These are phyloP conservation scores for Scyliorhinus canicula DNA, from an alignment of 2,797 vertebrate genomes.

Conservation along the genomic window DNA sequence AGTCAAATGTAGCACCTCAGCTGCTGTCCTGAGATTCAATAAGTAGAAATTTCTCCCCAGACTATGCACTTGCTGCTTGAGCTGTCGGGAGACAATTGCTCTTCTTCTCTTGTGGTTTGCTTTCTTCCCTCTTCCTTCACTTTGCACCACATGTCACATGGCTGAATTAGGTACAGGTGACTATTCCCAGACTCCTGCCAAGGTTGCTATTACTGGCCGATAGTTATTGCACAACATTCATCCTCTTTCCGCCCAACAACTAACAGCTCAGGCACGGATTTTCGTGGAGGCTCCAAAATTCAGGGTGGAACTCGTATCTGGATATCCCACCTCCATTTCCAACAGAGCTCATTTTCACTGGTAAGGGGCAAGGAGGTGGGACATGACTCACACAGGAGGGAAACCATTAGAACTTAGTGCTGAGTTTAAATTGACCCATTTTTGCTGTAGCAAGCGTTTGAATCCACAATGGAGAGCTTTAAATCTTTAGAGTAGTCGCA, in stretches of 20 bases:
- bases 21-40: background rate
- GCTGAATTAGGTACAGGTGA: background rate
- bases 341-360: background rate
- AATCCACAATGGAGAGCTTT: background rate
- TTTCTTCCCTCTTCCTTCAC: background rate
- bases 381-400: background rate
- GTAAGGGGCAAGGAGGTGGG: background rate
- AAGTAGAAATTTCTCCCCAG: background rate
- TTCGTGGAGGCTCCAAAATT: background rate
- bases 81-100: background rate
- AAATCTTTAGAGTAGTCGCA: background rate
- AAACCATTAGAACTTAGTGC: background rate
- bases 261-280: background rate
- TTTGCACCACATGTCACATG: background rate
- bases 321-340: background rate
- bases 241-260: background rate
- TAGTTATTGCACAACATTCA: background rate
- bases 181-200: background rate
- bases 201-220: background rate
- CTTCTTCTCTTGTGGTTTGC: background rate
- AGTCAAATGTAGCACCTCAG: background rate
- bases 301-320: too few relatives aligned
- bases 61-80: background rate
- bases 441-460: background rate
- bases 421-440: too few relatives aligned